Conservation (phyloP, 2,888 invertebrate species). For the Noctuana brunneofusca region DNA sequence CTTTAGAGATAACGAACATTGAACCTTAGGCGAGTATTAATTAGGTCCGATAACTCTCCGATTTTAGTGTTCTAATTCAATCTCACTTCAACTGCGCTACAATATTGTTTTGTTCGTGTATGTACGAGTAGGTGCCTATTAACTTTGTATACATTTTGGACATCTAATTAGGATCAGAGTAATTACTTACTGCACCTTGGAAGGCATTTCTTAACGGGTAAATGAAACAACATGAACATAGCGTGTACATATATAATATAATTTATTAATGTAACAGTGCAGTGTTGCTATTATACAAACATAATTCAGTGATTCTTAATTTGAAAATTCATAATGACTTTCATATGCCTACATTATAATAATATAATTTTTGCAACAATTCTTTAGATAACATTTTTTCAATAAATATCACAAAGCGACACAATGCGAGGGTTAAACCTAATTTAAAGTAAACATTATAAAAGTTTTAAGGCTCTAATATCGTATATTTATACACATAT, state of each 20-base stretch:
- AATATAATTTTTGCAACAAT: background rate
- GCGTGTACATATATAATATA: background rate
- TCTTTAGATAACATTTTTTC: background rate
- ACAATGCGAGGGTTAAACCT: background rate
- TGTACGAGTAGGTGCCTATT: no score
- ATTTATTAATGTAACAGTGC: background rate
- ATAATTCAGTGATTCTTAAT: background rate
- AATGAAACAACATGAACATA: background rate
- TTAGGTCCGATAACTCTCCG: no score
- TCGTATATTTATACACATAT: background rate
- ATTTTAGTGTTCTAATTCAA: no score
- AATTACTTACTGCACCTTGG: no score
- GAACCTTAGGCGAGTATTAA: no score
- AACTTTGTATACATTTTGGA: no score
- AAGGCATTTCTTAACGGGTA: no score
- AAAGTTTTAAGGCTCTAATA: slow-evolving; percentile 1
- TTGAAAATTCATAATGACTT: background rate
- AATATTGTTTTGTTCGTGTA: no score
- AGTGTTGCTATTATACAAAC: background rate
- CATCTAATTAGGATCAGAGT: no score
- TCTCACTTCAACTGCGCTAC: no score
- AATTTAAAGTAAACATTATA: no score
- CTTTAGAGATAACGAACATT: no score
- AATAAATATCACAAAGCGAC: background rate
- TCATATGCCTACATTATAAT: background rate